Evolutionary conservation across 2,888 invertebrate species (phyloP).

Genomic region (Philopedon plagiatum): DNA sequence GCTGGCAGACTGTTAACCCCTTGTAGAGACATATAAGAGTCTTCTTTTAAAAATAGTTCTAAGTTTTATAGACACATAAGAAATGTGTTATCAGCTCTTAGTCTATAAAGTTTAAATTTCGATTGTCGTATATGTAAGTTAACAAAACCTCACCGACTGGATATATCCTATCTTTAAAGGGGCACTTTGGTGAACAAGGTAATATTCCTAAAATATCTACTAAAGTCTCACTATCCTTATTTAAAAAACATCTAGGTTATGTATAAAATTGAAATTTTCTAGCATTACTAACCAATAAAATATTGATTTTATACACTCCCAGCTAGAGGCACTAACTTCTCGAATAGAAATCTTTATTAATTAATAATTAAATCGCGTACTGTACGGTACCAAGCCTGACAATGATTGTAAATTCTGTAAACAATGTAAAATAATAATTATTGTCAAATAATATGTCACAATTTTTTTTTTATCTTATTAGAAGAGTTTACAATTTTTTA

Average conservation of each 20-base stretch:
- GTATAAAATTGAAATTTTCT: conserved; percentile 6
- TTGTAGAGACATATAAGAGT: too few species aligned
- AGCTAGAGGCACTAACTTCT: conserved; percentile 10
- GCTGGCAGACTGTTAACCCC: too few species aligned
- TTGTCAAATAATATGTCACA: neutral
- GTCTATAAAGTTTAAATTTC: too few species aligned
- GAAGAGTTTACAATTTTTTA: too few species aligned
- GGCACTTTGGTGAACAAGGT: conserved; percentile 31
- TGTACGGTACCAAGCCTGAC: neutral
- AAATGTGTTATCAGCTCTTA: too few species aligned
- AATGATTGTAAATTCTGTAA: neutral
- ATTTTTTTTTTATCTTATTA: too few species aligned
- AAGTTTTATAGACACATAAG: too few species aligned
- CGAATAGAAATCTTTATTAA: conserved; percentile 18
- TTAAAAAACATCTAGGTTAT: neutral
- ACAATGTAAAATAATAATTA: too few species aligned
- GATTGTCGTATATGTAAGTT: too few species aligned
- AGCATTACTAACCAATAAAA: neutral
- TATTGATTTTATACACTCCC: neutral
- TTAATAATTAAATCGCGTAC: neutral
- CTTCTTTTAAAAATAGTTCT: too few species aligned
- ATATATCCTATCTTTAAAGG: conserved; percentile 3
- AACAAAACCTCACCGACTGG: too few species aligned
- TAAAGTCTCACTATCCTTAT: conserved; percentile 1
- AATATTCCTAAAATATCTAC: conserved; percentile 1